Base-by-base conservation (phyloP, 1,140 invertebrate species). In the Drosophila rufa region DNA sequence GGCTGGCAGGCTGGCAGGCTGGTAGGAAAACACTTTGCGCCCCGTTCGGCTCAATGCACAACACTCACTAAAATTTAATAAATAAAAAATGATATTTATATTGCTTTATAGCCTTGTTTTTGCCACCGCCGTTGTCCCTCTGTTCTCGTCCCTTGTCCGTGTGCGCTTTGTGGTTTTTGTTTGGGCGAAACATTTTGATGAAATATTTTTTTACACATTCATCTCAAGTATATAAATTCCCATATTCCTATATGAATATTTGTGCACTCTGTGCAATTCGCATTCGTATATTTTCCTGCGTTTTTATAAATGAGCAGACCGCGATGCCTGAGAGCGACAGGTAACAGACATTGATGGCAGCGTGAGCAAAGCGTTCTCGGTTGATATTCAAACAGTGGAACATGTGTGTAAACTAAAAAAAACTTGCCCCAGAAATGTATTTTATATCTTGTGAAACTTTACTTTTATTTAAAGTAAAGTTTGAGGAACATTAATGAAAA, bases 11-110 rank as follows among this genome's bases (percentile, higher is more conserved):
- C 61, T 33, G 61, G 38, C 66, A 11, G 55, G 55, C 25, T 22
- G 22, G 57, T 30, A 51, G 71, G 38, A 58, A 74, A 77, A 77
- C 70, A 65, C 64, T 80, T 87, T 83, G 59, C 71, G 84, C 84
- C 84, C 67, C 68, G 77, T 70, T 80, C 84, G 80, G 75, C 66
- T 75, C 84, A 90, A 80, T 89, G 84, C 84, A 79, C 84, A 90
- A 69, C 84, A 87, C 84, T 90, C 80, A 87, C 84, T 87, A 87
- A 87, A 87, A 84, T 87, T 87, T 87, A 87, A 90, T 87, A 87
- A 87, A 87, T 87, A 89, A 87, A 87, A 87, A 84, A 87, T 87
- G 68, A 76, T 87, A 87, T 87, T 90, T 87, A 87, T 87, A 87
- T 87, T 87, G 80, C 80, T 87, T 84, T 84, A 84, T 79, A 79